Evolutionary conservation across 2,797 vertebrate genomes (phyloP).

Genomic region (Novumbra hubbsi): DNA sequence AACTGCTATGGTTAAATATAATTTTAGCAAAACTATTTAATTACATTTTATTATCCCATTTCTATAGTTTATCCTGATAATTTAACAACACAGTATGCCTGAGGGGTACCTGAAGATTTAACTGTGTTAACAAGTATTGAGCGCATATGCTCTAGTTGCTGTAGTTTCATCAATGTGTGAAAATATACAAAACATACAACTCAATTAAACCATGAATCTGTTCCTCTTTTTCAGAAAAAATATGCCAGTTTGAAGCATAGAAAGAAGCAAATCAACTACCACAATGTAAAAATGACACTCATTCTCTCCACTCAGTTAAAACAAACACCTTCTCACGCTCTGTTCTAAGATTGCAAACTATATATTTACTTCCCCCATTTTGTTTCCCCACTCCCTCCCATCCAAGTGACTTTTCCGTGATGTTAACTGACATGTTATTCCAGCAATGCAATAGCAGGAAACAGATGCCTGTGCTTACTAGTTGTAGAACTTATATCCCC

Average conservation of each 20-base stretch:
- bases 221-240: not conserved
- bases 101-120: not conserved
- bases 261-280: not conserved
- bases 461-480: constrained; percentile 1
- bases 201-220: not conserved
- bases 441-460: not conserved
- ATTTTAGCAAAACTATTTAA: no score
- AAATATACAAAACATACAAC: not conserved
- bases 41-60: no score
- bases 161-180: not conserved
- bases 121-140: not conserved
- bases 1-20: no score
- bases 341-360: not conserved
- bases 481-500: not conserved
- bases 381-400: no score
- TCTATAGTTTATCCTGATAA: no score
- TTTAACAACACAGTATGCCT: no score
- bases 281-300: not conserved
- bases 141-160: not conserved
- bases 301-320: not conserved
- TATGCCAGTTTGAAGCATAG: not conserved
- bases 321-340: not conserved
- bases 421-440: not conserved
- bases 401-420: no score
- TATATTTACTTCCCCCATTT: no score